Base-by-base conservation (phyloP, 2,113 vertebrate genomes). In the Hemicordylus capensis region DNA sequence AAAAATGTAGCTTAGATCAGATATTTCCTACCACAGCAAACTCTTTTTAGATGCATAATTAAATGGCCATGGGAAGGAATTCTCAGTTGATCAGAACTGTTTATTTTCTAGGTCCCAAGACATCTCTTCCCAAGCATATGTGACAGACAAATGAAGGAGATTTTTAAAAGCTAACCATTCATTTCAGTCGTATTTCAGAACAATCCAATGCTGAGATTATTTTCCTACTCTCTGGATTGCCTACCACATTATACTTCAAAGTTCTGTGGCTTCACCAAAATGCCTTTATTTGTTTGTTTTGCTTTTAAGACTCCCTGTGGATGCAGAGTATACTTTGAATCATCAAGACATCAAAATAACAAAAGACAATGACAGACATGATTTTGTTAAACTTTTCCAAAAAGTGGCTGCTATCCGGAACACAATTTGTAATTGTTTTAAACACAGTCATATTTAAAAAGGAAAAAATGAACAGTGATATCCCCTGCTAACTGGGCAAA, bases 1-100 rank as follows among this genome's bases (percentile, higher is more conserved):
- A 88, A 95, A 94, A 93, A 90, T 88, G 88, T 84, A 88, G 87
- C 81, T 85, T 88, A 90, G 67, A 91, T 84, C 86, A 56, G 83
- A 44, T 73, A 87, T 84, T 92, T 89, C 76, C 84, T 90, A 73
- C 6, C 81, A 80, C 85, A 74, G 70, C 28, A 26, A 6, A 48
- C 73, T 84, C 70, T 37, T 61, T 92, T 22, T 51, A 69, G 58
- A 87, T 9, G 34, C 8, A 0, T 83, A 89, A 81, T 84, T 67
- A 91, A 90, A 83, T 0, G 0, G 19, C 66, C 76, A 74, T 74
- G 31, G 83, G 79, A 85, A 93, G 74, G 80, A 89, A 83, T 39
- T 81, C 73, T 46, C 70, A 75, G 15, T 6, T 24, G 22, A 73
- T 67, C 78, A 80, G 76, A 3, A 31, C 37, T 66, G 8, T 31